phyloP scores from a whole-genome alignment of 2,113 vertebrate genomes.

The Xiphophorus couchianus region DNA sequence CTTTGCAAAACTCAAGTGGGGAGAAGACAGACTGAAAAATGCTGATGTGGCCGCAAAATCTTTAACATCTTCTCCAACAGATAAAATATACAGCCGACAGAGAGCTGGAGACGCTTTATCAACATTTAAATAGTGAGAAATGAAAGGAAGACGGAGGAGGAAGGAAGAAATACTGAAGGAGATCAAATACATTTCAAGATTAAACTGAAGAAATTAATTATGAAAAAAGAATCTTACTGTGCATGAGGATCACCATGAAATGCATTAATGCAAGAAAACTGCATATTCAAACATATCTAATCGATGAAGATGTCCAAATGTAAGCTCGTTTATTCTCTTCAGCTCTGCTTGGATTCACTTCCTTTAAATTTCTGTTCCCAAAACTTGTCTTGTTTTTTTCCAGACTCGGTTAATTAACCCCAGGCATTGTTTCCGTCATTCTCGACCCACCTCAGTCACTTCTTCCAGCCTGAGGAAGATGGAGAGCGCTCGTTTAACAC shows the following conservation, averaged over 20 bases:
- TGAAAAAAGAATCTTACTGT: conserved; percentile 15
- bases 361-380: conserved; percentile 25
- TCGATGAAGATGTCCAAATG: conserved; percentile 32
- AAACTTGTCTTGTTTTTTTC: conserved; percentile 20
- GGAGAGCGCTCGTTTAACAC: conserved; percentile 65
- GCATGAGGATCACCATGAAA: conserved; percentile 6
- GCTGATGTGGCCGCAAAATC: conserved; percentile 48
- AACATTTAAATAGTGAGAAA: conserved; percentile 2
- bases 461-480: conserved; percentile 61
- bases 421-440: conserved; percentile 31
- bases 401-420: conserved; percentile 48
- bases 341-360: conserved; percentile 29
- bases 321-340: conserved; percentile 18
- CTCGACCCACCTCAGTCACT: background rate
- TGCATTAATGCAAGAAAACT: conserved; percentile 19
- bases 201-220: conserved; percentile 29
- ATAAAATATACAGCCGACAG: conserved; percentile 26
- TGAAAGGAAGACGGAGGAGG: background rate
- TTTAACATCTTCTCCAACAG: conserved; percentile 35
- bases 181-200: background rate
- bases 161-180: background rate
- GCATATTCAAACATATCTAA: conserved; percentile 37
- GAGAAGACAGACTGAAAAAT: conserved; percentile 16
- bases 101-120: conserved; percentile 13
- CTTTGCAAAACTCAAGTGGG: background rate